Evolutionary conservation across 2,888 invertebrate genomes (phyloP).

Genomic region (Morpho deidamia): DNA sequence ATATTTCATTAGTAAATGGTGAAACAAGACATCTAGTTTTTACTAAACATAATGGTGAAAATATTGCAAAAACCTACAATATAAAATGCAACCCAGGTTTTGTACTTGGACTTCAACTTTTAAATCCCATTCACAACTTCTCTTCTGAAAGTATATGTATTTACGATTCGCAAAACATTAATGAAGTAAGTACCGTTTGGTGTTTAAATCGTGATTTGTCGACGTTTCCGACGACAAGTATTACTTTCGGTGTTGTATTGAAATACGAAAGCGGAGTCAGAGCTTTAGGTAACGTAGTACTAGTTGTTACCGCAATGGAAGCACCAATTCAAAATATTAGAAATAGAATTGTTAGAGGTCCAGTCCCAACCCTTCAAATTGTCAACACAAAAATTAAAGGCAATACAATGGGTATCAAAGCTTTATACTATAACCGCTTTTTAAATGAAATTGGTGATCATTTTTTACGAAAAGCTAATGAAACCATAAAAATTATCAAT

Average conservation of each 20-base stretch:
- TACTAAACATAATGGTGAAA: slow-evolving; percentile 79
- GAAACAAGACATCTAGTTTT: slow-evolving; percentile 90
- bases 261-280: slow-evolving; percentile 88
- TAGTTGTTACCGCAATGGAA: slow-evolving; percentile 85
- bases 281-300: slow-evolving; percentile 89
- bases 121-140: slow-evolving; percentile 93
- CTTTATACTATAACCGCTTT: slow-evolving; percentile 92
- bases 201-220: slow-evolving; percentile 89
- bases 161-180: slow-evolving; percentile 85
- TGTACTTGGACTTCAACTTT: slow-evolving; percentile 91
- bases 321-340: slow-evolving; percentile 86
- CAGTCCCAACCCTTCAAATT: slow-evolving; percentile 86
- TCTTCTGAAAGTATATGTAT: slow-evolving; percentile 91
- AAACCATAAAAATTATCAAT: slow-evolving; percentile 87
- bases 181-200: slow-evolving; percentile 84
- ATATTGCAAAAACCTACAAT: slow-evolving; percentile 76
- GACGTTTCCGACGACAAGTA: slow-evolving; percentile 93
- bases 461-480: slow-evolving; percentile 92
- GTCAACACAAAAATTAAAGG: slow-evolving; percentile 86
- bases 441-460: slow-evolving; percentile 91
- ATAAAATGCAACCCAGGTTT: slow-evolving; percentile 88
- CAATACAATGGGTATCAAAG: slow-evolving; percentile 89
- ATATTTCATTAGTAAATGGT: slow-evolving; percentile 82
- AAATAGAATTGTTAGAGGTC: slow-evolving; percentile 87
- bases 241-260: slow-evolving; percentile 87